Base-by-base conservation (phyloP, 2,888 invertebrate species). In the Pheosia gnoma region DNA sequence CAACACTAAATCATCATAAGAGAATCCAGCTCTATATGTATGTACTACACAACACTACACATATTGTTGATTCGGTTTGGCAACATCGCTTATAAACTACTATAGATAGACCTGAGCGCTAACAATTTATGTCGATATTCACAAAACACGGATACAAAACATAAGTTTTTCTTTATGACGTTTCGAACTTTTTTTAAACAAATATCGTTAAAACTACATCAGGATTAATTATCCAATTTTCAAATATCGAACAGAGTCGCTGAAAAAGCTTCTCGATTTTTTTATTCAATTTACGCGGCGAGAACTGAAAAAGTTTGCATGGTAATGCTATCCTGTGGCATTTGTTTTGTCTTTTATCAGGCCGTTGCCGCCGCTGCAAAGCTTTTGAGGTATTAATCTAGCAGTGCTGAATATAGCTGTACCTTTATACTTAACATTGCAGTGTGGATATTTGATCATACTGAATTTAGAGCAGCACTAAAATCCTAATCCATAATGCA, bases 1-100 rank as follows among this genome's bases (percentile, higher is more conserved):
- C 88, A 79, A 75, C 80, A 87, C 88, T 93, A 93, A 93, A 93
- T 93, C 93, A 93, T 92, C 92, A 93, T 93, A 92, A 93, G 92
- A 90, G 93, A 92, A 93, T 90, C 91, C 89, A 88, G 83, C 79
- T 81, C 81, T 81, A 83, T 80, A 79, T 78, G 75, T 76, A 74
- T 77, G 76, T 82, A 81, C 75, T 74, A 82, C 81, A 80, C 79
- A 75, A 77, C 56, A 80, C 81, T 77, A 80, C 79, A 82, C 82
- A 82, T 80, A 81, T 79, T 73, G 82, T 79, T 79, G 82, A 83
- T 82, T 82, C 77, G 80, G 79, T 84, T 82, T 82, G 81, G 82
- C 82, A 85, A 85, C 82, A 84, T 78, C 70, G 78, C 78, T 78
- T 80, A 75, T 71, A 68, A 59, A 65, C 61, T 67, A 9, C 9